A percentile compares a stretch with the other conserved stretches of the same genome.
Conservation (phyloP, 1,140 invertebrate species). For the Phymastichus coffea region DNA sequence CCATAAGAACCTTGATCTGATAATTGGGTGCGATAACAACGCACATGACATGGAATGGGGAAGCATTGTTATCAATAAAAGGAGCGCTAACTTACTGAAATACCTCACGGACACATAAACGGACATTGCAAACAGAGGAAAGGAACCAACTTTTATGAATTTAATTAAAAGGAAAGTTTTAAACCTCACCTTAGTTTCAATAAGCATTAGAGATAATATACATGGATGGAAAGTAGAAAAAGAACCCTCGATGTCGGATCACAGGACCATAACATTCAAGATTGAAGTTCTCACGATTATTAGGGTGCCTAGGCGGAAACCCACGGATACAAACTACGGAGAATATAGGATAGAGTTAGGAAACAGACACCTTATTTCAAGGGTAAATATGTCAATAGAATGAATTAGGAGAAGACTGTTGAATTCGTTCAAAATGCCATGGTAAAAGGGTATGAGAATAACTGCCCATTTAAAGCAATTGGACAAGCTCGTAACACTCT, state of each 20-base stretch:
- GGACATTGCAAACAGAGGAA: slow-evolving; percentile 24
- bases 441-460: too few relatives aligned
- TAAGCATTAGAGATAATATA: too few relatives aligned
- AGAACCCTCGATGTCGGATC: too few relatives aligned
- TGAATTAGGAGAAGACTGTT: background rate
- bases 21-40: slow-evolving; percentile 36
- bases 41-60: slow-evolving; percentile 32
- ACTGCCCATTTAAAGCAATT: too few relatives aligned
- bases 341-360: slow-evolving; percentile 1
- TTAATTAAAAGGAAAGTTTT: slow-evolving; percentile 5
- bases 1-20: slow-evolving; percentile 11
- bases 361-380: background rate
- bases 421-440: background rate
- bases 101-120: slow-evolving; percentile 25
- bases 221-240: too few relatives aligned
- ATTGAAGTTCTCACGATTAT: too few relatives aligned
- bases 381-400: too few relatives aligned
- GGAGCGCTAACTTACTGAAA: slow-evolving; percentile 30
- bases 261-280: too few relatives aligned
- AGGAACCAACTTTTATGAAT: slow-evolving; percentile 15
- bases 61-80: slow-evolving; percentile 30
- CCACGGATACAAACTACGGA: background rate
- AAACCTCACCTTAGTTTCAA: background rate
- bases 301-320: background rate
- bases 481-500: too few relatives aligned